Evolutionary conservation across 2,113 vertebrate genomes (phyloP), one percentile per base, ranked within the genome.

Genomic region (Hassar affinis): DNA sequence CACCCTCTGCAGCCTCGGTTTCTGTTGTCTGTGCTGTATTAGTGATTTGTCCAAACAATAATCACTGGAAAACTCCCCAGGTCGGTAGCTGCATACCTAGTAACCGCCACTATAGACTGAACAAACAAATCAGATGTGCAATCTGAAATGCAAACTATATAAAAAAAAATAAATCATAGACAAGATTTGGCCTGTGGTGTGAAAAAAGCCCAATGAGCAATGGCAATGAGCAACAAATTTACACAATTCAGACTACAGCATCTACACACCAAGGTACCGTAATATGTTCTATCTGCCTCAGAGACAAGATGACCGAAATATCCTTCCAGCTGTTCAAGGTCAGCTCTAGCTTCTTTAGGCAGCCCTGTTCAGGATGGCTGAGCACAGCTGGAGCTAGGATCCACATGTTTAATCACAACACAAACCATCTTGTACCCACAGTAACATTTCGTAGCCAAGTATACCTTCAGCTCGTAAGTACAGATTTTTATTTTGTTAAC

Each of bases 391-490:
- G 22, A 47, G 42, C 68, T n/a, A 1, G 0, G 20, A n/a, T 14
- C 42, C 68, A 27, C 45, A 22, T 47, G 68, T 72, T 72, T n/a
- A 72, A 72, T 47, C 68, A 72, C 68, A 72, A 6, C 2, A 72
- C 10, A 47, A 72, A 47, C 22, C 68, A 47, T 14, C 22, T 25
- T 72, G 68, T 30, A 62, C 30, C 61, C 30, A 14, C 27, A 15
- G 27, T 15, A 62, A 33, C 27, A 27, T 61, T 61, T 61, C 30
- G 12, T n/a, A 61, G 15, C n/a, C n/a, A 61, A 11, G 9, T n/a
- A n/a, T 45, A 10, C 22, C 38, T 71, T 45, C 11, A 71, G 22
- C 68, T 47, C 33, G 38, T 64, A 12, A 64, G 27, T 20, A 20
- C 15, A 38, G 33, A 68, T 68, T 68, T 68, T 68, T 68, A 68